These are phyloP conservation scores for Orbicella faveolata DNA, from an alignment of 64 coral and sea anemone genomes.

Conservation along the genomic window DNA sequence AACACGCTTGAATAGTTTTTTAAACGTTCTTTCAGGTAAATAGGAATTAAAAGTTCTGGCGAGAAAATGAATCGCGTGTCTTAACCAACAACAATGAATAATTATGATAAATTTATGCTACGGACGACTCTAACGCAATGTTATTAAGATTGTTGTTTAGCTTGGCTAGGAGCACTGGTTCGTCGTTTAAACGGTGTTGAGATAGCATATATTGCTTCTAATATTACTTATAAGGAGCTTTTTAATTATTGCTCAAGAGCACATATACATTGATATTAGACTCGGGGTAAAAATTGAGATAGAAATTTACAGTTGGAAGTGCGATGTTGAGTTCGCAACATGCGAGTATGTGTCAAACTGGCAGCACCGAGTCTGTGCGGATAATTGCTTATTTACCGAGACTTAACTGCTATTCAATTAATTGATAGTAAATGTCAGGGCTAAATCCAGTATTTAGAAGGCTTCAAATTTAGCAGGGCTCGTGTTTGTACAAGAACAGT, in stretches of 20 bases:
- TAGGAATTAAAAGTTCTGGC: background rate
- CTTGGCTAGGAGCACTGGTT: conserved; percentile 21
- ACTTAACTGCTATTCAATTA: conserved; percentile 59
- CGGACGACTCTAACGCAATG: conserved; percentile 19
- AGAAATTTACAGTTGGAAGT: conserved; percentile 14
- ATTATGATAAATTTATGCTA: conserved; percentile 12
- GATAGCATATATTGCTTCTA: conserved; percentile 1
- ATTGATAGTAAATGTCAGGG: conserved; percentile 49
- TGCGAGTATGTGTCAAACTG: background rate
- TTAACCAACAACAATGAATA: background rate
- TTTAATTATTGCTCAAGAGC: conserved; percentile 30
- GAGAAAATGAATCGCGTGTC: background rate
- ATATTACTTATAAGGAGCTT: conserved; percentile 26
- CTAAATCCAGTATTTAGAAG: conserved; percentile 45
- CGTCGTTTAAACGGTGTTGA: conserved; percentile 33
- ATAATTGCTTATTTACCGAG: conserved; percentile 46
- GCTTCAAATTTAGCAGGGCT: conserved; percentile 21
- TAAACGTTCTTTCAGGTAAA: background rate
- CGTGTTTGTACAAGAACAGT: conserved; percentile 16
- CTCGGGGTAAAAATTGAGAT: background rate
- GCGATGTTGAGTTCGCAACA: background rate
- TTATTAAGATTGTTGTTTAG: conserved; percentile 40
- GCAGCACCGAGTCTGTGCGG: conserved; percentile 10
- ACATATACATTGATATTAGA: conserved; percentile 27
- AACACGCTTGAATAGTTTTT: background rate